Evolutionary conservation across 2,888 invertebrate species (phyloP).

Genomic region (Nasonovia ribisnigri): DNA sequence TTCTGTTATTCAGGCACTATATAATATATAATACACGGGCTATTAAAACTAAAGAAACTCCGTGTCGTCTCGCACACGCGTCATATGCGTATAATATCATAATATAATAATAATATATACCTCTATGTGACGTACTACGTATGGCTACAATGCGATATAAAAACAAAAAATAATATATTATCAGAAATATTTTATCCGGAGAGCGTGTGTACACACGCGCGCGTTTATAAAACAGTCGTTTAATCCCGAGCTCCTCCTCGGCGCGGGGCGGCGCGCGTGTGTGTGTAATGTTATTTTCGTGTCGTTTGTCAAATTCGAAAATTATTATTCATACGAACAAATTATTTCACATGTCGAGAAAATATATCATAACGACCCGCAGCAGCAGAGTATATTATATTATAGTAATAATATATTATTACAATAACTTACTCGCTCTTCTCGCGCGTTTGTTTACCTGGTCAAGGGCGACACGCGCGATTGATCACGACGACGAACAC

Average conservation of each 20-base stretch:
- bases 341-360: conserved; percentile 47
- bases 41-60: not conserved
- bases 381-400: not conserved
- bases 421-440: not conserved
- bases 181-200: not conserved
- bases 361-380: not conserved
- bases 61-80: not conserved
- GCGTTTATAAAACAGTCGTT: not conserved
- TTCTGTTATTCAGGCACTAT: not conserved
- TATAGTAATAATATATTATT: conserved; percentile 2
- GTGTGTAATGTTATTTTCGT: not conserved
- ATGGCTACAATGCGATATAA: not conserved
- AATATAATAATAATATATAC: not conserved
- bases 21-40: not conserved
- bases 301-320: conserved; percentile 60
- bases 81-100: not conserved
- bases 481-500: conserved; percentile 24
- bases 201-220: not conserved
- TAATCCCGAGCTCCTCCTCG: not conserved
- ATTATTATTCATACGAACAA: conserved; percentile 61
- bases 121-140: not conserved
- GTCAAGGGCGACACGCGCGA: conserved; percentile 28
- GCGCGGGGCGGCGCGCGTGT: not conserved
- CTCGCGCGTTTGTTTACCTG: not conserved
- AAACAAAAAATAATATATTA: conserved; percentile 23